Evolutionary conservation across 2,113 vertebrate genomes (phyloP).

Genomic region (Periophthalmus modestus): DNA sequence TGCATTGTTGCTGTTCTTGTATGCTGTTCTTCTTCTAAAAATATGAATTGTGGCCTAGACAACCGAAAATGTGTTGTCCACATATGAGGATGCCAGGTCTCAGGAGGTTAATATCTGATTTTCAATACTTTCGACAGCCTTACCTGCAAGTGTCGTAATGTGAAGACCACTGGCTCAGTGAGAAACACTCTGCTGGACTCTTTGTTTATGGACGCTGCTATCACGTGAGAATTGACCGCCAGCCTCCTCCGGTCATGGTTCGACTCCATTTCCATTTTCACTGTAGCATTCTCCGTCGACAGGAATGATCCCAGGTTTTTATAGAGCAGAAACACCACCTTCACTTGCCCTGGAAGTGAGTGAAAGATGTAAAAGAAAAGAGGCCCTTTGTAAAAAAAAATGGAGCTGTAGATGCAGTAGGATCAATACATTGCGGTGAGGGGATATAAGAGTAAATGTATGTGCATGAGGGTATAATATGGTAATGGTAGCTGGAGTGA

Average conservation of each 20-base stretch:
- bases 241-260: constrained; percentile 72
- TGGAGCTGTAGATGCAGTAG: constrained; percentile 26
- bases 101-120: too few relatives aligned
- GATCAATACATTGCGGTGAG: constrained; percentile 12
- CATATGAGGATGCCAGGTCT: too few relatives aligned
- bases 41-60: too few relatives aligned
- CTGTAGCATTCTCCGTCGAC: constrained; percentile 89
- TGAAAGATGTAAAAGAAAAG: constrained; percentile 4
- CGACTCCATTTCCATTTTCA: constrained; percentile 84
- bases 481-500: constrained; percentile 49
- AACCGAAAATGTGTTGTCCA: too few relatives aligned
- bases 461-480: constrained; percentile 51
- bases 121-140: too few relatives aligned
- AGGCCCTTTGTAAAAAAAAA: constrained; percentile 19
- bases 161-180: constrained; percentile 90
- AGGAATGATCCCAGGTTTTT: constrained; percentile 91
- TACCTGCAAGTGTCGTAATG: constrained; percentile 86
- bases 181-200: constrained; percentile 92
- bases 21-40: too few relatives aligned
- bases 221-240: constrained; percentile 90
- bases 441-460: constrained; percentile 38
- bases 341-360: constrained; percentile 84
- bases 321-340: constrained; percentile 91
- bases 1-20: too few relatives aligned
- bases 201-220: constrained; percentile 92